Conservation (phyloP, 1,140 invertebrate species). For the Drosophila yakuba region DNA sequence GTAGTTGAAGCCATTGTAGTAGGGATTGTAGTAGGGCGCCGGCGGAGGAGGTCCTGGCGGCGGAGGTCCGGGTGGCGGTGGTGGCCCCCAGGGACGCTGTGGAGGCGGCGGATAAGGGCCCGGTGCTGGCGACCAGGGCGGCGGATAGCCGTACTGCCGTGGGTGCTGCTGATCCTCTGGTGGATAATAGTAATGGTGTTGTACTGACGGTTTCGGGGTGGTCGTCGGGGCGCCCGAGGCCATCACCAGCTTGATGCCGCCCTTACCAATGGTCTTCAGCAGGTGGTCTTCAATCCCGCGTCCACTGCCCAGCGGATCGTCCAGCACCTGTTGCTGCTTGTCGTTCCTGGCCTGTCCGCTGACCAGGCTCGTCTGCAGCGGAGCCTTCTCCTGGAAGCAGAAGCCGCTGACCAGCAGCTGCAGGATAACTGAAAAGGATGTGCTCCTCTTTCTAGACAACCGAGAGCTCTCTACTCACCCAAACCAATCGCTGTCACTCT, state of each 20-base stretch:
- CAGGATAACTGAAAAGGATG: conserved; percentile 40
- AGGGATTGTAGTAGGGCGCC: conserved; percentile 47
- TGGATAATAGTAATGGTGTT: conserved; percentile 79
- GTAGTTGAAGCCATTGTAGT: conserved; percentile 29
- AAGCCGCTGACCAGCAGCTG: conserved; percentile 27
- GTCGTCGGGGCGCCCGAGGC: conserved; percentile 39
- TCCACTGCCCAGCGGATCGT: conserved; percentile 38
- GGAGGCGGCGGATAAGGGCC: conserved; percentile 15
- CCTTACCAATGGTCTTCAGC: conserved; percentile 72
- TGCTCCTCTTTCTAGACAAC: too few species aligned
- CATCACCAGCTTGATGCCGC: conserved; percentile 67
- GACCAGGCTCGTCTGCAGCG: conserved; percentile 48
- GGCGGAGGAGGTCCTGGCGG: conserved; percentile 34
- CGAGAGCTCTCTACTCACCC: conserved; percentile 8
- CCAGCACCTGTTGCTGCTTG: conserved; percentile 49
- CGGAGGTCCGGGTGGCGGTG: conserved; percentile 34
- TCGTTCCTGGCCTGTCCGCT: conserved; percentile 52
- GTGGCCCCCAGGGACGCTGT: conserved; percentile 43
- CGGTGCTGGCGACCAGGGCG: conserved; percentile 12
- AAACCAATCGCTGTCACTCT: conserved; percentile 27
- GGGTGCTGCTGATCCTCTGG: conserved; percentile 64
- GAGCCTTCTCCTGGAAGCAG: conserved; percentile 65
- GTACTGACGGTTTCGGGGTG: conserved; percentile 62
- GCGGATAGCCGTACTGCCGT: conserved; percentile 53
- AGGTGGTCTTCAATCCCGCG: conserved; percentile 60